Percentiles rank a stretch among this genome's conserved stretches.
These are phyloP conservation scores for Dasyprocta punctata DNA, from an alignment of 2,113 vertebrate genomes.

Conservation along the genomic window DNA sequence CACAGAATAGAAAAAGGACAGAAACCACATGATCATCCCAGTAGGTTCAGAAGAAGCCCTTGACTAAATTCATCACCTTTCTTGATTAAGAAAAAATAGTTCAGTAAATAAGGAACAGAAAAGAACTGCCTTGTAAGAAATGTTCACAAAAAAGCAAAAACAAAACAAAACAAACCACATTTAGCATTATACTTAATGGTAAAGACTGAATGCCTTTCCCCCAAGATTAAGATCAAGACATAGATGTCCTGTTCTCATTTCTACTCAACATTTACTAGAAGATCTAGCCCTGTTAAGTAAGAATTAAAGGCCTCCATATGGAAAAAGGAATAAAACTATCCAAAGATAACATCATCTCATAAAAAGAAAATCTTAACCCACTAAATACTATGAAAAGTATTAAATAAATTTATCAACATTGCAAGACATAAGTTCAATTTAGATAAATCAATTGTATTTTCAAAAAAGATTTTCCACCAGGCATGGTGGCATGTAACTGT, in stretches of 20 bases:
- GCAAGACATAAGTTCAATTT: neutral
- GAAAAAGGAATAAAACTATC: slow-evolving; percentile 32
- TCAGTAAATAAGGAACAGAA: neutral
- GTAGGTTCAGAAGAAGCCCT: neutral
- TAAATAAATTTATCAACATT: neutral
- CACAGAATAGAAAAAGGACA: neutral
- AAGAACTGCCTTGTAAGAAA: neutral
- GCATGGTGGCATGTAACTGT: neutral
- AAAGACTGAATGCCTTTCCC: neutral
- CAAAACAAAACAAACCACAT: neutral
- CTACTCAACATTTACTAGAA: neutral
- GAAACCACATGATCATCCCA: neutral
- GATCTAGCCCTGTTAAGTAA: neutral
- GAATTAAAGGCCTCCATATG: neutral
- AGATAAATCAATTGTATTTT: neutral
- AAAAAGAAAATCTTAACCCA: slow-evolving; percentile 9
- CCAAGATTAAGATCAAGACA: neutral
- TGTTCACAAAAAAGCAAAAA: neutral
- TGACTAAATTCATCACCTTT: neutral
- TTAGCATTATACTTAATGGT: neutral
- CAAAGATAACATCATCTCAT: neutral
- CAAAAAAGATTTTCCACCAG: neutral
- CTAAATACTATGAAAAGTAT: neutral
- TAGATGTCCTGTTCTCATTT: neutral
- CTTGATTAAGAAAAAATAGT: neutral